A percentile compares a stretch with the other conserved stretches of the same genome.
These are phyloP conservation scores for Cephus runcator DNA, from an alignment of 2,888 invertebrate species.

Conservation along the genomic window DNA sequence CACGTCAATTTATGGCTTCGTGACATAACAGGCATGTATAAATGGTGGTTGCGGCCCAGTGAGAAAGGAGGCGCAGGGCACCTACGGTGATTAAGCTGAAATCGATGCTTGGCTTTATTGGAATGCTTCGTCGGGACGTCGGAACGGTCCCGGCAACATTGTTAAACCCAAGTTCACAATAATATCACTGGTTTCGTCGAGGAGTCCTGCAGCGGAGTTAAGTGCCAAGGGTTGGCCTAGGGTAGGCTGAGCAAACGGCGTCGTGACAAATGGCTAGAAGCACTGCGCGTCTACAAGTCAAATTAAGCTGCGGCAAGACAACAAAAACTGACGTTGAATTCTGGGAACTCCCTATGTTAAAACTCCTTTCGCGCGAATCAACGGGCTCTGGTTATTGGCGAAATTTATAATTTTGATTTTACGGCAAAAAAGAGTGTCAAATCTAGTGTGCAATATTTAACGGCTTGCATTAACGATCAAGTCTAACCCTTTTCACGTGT, in stretches of 20 bases:
- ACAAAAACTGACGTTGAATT: not conserved
- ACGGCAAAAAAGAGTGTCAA: not conserved
- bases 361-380: not conserved
- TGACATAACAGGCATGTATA: not conserved
- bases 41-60: not conserved
- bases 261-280: not conserved
- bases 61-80: not conserved
- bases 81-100: constrained; percentile 8
- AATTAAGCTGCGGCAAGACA: not conserved
- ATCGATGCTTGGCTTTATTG: constrained; percentile 8
- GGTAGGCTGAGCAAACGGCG: not conserved
- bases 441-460: too few species aligned
- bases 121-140: not conserved
- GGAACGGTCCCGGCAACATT: not conserved
- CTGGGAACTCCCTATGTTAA: not conserved
- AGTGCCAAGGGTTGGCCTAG: not conserved
- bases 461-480: not conserved
- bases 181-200: not conserved
- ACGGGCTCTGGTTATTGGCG: not conserved
- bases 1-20: not conserved
- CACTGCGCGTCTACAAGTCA: not conserved
- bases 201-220: not conserved
- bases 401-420: not conserved
- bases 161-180: not conserved
- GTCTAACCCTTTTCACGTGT: not conserved